Base-by-base conservation (phyloP, 1,140 invertebrate species). In the Triops cancriformis region DNA sequence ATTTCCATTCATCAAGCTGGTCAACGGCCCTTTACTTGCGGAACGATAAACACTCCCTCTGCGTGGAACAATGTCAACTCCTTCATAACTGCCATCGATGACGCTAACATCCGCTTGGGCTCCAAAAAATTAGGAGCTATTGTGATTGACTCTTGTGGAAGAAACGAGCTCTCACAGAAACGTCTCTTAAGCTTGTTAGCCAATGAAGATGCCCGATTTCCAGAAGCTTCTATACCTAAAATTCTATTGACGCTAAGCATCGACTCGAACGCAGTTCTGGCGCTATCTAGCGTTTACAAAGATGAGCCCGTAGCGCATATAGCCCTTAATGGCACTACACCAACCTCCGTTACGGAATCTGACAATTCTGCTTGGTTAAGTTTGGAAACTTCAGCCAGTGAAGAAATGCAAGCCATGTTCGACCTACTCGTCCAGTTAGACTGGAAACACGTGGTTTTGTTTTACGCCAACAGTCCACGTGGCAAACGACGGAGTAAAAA, bases 381-480 rank as follows among this genome's bases (percentile, higher is more conserved):
- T 14, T 64, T 64, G 3, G 51, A 64, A 64, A 27, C 72, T 9
- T 45, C 72, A 27, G 28, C 77, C 27, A 41, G 74, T 18, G 77
- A 78, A 3, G 77, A 78, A 45, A 18, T 73, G 18, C 64, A 73
- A 28, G 73, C 77, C 31, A 10, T 74, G 12, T 78, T 78, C 37
- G 72, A 78, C n/a, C 27, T 78, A 27, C 23, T 78, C 7, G 28
- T 43, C 12, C 42, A 73, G 26, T 45, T 78, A 26, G 73, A 72
- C 10, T 78, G 77, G 77, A 78, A 78, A n/a, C 77, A 78, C 26
- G 72, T 73, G 14, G 51, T 78, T 7, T 7, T 78, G 23, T 78
- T 78, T 45, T 78, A 73, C 23, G 73, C 73, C 31, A 72, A 78
- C 26, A 78, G 73, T 12, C 72, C 37, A 18, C 37, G 41, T 23